Evolutionary conservation across 2,113 vertebrate species (phyloP), one percentile per base, ranked within the genome.

Genomic region (Lagenorhynchus albirostris): DNA sequence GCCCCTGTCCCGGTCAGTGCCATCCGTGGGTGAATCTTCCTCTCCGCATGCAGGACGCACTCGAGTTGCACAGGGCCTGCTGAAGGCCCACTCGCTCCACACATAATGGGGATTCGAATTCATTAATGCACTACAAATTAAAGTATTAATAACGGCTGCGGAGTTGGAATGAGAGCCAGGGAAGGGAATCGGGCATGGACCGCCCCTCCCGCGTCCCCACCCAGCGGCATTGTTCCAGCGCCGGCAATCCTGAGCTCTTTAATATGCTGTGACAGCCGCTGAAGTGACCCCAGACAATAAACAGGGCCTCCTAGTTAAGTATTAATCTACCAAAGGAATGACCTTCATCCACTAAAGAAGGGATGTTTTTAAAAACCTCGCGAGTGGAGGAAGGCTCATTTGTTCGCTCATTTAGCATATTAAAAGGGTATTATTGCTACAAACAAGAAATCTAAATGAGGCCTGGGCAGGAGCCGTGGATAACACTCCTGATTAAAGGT

Each of bases 401-500:
- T 98, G 98, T 77, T 96, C 60, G 68, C 98, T 98, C 98, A 98
- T 98, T 98, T 98, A 98, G 98, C 98, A 98, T 97, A 98, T 98
- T 98, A 98, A 99, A 98, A 98, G 97, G 96, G 93, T 95, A 97
- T 98, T 98, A 98, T 98, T 98, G 98, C 97, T 97, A 95, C 98
- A 98, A 98, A 98, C 98, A 98, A 98, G 98, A 98, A 98, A 96
- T 97, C 97, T 94, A 97, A 98, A 98, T 41, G 98, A 98, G 98
- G 86, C 97, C 98, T 96, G 23, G 23, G 97, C 18, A 94, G 96
- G 97, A 98, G 96, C 96, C 97, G 68, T 0, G 97, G 98, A 89
- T 95, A 98, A 98, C 84, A 95, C 94, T 98, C 95, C 33, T 97
- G 98, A 97, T 97, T 96, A 96, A 98, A 98, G 98, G 98, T 98